Evolutionary conservation across 2,888 invertebrate genomes (phyloP).

Genomic region (Ennomos erosarius): DNA sequence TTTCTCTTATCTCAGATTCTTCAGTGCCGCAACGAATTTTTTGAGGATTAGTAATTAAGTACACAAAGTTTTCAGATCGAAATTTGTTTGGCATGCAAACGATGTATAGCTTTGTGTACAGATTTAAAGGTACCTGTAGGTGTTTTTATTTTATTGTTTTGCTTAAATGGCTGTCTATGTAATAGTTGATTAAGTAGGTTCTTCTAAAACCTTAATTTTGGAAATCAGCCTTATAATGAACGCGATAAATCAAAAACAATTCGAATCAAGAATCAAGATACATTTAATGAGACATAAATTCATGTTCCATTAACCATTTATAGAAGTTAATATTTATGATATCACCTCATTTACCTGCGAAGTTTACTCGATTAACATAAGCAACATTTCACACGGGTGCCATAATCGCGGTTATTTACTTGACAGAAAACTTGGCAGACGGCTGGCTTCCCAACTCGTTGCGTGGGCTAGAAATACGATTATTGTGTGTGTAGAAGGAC

Average conservation of each 20-base stretch:
- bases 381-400: constrained; percentile 59
- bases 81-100: too few relatives aligned
- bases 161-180: too few relatives aligned
- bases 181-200: too few relatives aligned
- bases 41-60: too few relatives aligned
- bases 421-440: constrained; percentile 54
- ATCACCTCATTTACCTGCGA: constrained; percentile 19
- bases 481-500: constrained; percentile 59
- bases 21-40: too few relatives aligned
- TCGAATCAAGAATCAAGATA: constrained; percentile 5
- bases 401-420: constrained; percentile 66
- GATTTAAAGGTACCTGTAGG: too few relatives aligned
- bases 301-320: constrained; percentile 19
- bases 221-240: too few relatives aligned
- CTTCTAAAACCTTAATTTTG: too few relatives aligned
- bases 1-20: too few relatives aligned
- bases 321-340: constrained; percentile 10
- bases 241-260: background rate
- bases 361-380: constrained; percentile 46
- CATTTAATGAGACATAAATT: constrained; percentile 6
- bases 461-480: constrained; percentile 60
- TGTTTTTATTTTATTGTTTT: too few relatives aligned
- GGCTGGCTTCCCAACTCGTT: constrained; percentile 32
- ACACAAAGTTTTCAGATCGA: too few relatives aligned
- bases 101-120: too few relatives aligned